phyloP scores from a whole-genome alignment of 2,113 vertebrate genomes.

The Willisornis vidua region DNA sequence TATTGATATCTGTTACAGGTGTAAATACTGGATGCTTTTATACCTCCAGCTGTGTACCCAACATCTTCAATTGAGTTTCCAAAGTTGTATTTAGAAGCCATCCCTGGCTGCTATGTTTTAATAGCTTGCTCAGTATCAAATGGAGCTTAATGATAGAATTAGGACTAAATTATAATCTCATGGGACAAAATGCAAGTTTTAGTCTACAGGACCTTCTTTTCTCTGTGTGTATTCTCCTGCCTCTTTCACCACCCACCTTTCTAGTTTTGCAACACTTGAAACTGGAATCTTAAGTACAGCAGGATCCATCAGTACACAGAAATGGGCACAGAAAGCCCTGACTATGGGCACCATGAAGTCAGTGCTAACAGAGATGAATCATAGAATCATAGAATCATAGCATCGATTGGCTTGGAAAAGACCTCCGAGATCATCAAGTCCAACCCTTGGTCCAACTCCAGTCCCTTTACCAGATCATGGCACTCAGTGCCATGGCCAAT shows the following conservation, averaged over 20 bases:
- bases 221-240: background rate
- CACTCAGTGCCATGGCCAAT: too few relatives aligned
- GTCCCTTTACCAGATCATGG: too few relatives aligned
- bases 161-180: background rate
- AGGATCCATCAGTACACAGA: background rate
- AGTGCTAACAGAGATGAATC: background rate
- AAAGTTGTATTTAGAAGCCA: background rate
- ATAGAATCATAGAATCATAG: too few relatives aligned
- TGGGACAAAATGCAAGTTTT: background rate
- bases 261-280: background rate
- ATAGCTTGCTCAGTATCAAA: background rate
- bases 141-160: background rate
- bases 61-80: background rate
- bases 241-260: background rate
- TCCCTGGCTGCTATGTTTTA: background rate
- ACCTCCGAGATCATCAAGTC: too few relatives aligned
- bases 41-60: background rate
- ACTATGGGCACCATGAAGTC: rapidly evolving
- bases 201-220: background rate
- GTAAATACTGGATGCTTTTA: background rate
- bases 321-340: background rate
- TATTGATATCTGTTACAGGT: background rate
- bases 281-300: background rate
- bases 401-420: too few relatives aligned
- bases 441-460: too few relatives aligned